phyloP scores from a whole-genome alignment of 2,888 invertebrate species.

The Nymphalis polychloros region DNA sequence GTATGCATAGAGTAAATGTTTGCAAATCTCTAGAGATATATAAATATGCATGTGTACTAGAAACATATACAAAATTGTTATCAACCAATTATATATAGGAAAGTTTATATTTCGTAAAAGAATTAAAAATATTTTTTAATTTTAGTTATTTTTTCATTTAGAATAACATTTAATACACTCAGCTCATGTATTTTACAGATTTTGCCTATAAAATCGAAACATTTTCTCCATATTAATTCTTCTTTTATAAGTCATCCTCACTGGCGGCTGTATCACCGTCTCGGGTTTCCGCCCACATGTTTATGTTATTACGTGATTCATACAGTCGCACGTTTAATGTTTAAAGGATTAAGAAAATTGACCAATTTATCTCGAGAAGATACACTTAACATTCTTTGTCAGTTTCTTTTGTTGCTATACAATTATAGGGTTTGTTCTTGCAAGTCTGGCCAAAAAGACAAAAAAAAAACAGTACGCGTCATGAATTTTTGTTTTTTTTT shows the following conservation, averaged over 20 bases:
- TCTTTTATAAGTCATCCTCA: constrained; percentile 3
- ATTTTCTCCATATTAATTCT: not conserved
- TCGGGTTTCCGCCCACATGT: constrained; percentile 14
- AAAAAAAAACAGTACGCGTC: not conserved
- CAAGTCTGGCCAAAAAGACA: not conserved
- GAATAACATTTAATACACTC: no score
- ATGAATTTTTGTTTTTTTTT: not conserved
- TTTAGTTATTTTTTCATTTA: no score
- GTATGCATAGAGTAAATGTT: no score
- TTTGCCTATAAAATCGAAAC: not conserved
- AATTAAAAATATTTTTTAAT: no score
- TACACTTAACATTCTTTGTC: constrained; percentile 26
- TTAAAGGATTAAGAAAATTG: constrained; percentile 30
- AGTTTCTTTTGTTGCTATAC: constrained; percentile 5
- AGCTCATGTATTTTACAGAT: no score
- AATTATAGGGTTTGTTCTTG: not conserved
- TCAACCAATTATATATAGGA: no score
- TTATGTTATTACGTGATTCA: constrained; percentile 23
- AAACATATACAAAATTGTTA: no score
- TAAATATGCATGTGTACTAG: no score
- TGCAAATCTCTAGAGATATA: no score
- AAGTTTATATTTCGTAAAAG: no score
- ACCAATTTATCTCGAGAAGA: constrained; percentile 27
- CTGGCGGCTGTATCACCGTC: not conserved
- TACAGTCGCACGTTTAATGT: constrained; percentile 18